A percentile compares a stretch with the other conserved stretches of the same genome.
These are phyloP conservation scores for Argynnis bischoffii DNA, from an alignment of 2,888 invertebrate genomes.

Conservation along the genomic window DNA sequence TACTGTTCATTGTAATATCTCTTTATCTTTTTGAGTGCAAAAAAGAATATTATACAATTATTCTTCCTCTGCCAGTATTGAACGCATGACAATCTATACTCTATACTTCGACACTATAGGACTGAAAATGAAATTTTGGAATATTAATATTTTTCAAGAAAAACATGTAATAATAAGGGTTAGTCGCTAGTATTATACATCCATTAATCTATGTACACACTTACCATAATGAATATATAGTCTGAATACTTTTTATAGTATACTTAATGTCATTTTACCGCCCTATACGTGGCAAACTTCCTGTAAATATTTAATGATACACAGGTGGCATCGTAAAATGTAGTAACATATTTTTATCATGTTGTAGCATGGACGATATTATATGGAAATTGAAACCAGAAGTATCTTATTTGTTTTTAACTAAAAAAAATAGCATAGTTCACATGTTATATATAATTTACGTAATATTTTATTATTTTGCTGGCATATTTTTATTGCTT, in stretches of 20 bases:
- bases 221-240: not conserved
- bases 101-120: no score
- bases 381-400: not conserved
- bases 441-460: not conserved
- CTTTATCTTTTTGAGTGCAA: no score
- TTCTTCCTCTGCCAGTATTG: no score
- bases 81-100: no score
- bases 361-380: not conserved
- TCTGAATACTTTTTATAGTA: not conserved
- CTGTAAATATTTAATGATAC: slow-evolving; percentile 33
- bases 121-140: no score
- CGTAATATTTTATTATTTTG: no score
- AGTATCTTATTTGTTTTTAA: not conserved
- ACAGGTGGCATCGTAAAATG: slow-evolving; percentile 25
- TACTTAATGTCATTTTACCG: slow-evolving; percentile 21
- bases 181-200: not conserved
- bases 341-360: slow-evolving; percentile 7
- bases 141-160: no score
- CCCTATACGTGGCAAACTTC: slow-evolving; percentile 23
- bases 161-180: no score
- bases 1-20: no score
- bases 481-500: no score
- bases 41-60: no score
- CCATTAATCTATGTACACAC: not conserved
- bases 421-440: not conserved